Evolutionary conservation across 2,797 vertebrate species (phyloP).

Genomic region (Pelochelys cantorii): DNA sequence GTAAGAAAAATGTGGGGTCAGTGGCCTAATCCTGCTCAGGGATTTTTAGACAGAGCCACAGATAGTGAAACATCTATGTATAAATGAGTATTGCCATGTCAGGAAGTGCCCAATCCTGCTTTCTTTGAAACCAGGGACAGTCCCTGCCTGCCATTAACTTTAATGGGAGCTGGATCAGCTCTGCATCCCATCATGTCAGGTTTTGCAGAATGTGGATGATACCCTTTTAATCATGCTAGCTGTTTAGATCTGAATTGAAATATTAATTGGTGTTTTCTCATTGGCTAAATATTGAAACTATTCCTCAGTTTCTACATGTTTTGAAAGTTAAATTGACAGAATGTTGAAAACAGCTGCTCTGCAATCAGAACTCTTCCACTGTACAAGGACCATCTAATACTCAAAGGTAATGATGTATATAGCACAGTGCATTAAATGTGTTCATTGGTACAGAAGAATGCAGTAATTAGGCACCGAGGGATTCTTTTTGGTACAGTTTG

Average conservation of each 20-base stretch:
- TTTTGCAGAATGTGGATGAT: not conserved
- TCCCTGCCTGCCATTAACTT: not conserved
- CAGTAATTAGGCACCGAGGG: constrained; percentile 73
- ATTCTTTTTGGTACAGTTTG: constrained; percentile 74
- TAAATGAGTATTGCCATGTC: not conserved
- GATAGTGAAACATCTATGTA: not conserved
- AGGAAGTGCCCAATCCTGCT: not conserved
- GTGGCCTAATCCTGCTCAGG: not conserved
- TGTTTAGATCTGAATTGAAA: not conserved
- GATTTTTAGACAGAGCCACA: not conserved
- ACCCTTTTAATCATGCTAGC: not conserved
- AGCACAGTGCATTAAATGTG: constrained; percentile 61
- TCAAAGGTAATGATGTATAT: constrained; percentile 54
- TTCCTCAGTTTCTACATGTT: not conserved
- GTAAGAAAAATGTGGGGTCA: not conserved
- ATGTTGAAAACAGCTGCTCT: constrained; percentile 37
- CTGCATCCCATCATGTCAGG: not conserved
- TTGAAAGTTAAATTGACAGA: constrained; percentile 42
- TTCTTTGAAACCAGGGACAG: not conserved
- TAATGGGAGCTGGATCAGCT: not conserved
- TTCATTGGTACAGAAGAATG: constrained; percentile 71
- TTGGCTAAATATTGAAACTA: constrained; percentile 1
- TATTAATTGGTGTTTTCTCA: constrained; percentile 13
- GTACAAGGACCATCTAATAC: constrained; percentile 47
- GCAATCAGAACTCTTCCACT: constrained; percentile 54